Conservation (phyloP, 2,797 vertebrate genomes). For the Sebastes nivosus region DNA sequence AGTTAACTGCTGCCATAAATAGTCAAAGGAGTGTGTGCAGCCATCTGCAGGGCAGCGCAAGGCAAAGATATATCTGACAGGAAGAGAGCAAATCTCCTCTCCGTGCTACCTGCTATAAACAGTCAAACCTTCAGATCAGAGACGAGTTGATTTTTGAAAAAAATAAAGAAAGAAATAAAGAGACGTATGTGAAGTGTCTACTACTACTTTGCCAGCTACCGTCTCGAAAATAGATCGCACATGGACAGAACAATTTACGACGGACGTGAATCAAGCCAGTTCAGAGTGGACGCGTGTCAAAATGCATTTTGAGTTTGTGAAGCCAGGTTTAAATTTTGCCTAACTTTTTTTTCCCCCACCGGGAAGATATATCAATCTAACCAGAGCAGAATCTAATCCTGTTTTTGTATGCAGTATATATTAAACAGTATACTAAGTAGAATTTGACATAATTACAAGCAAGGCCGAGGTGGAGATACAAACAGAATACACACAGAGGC, state of each 20-base stretch:
- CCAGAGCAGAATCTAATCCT: neutral
- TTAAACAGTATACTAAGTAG: neutral
- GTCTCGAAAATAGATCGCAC: constrained; percentile 35
- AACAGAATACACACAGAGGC: neutral
- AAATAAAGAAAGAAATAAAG: constrained; percentile 30
- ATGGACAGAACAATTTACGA: constrained; percentile 4
- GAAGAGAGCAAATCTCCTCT: constrained; percentile 66
- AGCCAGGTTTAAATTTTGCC: neutral
- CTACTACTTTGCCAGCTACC: constrained; percentile 30
- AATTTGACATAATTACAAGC: neutral
- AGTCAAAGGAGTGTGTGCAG: constrained; percentile 62
- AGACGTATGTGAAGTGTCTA: constrained; percentile 20
- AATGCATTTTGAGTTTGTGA: neutral
- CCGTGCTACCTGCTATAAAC: constrained; percentile 65
- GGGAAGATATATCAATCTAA: neutral
- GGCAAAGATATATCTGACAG: constrained; percentile 69
- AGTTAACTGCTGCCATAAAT: constrained; percentile 80
- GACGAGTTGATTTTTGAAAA: constrained; percentile 18
- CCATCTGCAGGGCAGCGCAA: constrained; percentile 50
- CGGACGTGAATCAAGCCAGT: constrained; percentile 12
- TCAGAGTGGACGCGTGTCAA: neutral
- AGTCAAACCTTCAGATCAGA: constrained; percentile 47
- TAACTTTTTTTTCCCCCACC: neutral
- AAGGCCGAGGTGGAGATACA: neutral
- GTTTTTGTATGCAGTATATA: neutral